Evolutionary conservation across 2,797 vertebrate species (phyloP).

Genomic region (Sebastiscus albofasciatus): DNA sequence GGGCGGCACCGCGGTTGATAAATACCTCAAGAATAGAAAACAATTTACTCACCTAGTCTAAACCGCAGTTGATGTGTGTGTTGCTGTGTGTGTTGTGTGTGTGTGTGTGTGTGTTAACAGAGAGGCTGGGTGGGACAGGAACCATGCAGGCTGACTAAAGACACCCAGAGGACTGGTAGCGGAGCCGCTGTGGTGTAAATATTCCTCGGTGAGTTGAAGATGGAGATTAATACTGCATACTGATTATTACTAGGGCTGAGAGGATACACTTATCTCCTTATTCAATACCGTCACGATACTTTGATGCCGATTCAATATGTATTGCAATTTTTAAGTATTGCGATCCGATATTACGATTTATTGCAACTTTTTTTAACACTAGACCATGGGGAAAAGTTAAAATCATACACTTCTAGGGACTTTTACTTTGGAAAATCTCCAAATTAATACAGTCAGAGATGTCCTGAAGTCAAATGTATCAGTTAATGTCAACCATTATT

Average conservation of each 20-base stretch:
- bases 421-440: no score
- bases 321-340: no score
- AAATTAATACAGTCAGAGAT: no score
- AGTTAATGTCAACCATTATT: no score
- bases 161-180: constrained; percentile 80
- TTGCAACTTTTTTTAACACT: no score
- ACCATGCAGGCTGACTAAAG: constrained; percentile 79
- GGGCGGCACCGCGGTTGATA: constrained; percentile 68
- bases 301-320: no score
- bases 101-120: constrained; percentile 45
- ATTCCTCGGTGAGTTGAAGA: constrained; percentile 51
- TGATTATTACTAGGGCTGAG: constrained; percentile 23
- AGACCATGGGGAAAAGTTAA: no score
- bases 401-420: no score
- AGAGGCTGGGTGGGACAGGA: constrained; percentile 82
- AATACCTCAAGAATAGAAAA: constrained; percentile 82
- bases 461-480: no score
- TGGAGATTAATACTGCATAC: constrained; percentile 63
- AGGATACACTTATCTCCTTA: not conserved
- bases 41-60: constrained; percentile 82
- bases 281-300: no score
- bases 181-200: constrained; percentile 53
- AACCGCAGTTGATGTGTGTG: constrained; percentile 59
- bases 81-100: constrained; percentile 17
- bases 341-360: no score